These are phyloP conservation scores for Pseudorectes ferrugineus DNA, from an alignment of 2,113 vertebrate genomes.

Conservation along the genomic window DNA sequence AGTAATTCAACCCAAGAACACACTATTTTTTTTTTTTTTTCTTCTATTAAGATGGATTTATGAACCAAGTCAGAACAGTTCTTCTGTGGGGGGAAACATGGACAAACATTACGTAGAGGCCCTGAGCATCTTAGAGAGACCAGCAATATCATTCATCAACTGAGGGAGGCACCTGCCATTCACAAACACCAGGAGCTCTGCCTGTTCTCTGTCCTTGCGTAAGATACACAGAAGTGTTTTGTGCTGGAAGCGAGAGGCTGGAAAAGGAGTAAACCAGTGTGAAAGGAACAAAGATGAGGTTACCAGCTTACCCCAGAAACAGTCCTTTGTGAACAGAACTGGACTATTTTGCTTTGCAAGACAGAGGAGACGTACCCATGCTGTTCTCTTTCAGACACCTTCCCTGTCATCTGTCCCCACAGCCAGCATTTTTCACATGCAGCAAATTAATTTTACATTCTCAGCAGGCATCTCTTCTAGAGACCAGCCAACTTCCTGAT, in stretches of 20 bases:
- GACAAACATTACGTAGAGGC: background rate
- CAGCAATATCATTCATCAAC: background rate
- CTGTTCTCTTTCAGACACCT: constrained; percentile 13
- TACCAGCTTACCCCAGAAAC: background rate
- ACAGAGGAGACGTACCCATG: background rate
- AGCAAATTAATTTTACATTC: constrained; percentile 57
- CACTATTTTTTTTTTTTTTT: background rate
- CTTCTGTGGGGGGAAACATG: background rate
- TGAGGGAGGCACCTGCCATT: background rate
- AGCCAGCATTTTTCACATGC: constrained; percentile 39
- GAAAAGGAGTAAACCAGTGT: background rate
- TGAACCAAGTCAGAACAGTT: background rate
- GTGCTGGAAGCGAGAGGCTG: background rate
- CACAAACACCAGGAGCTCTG: background rate
- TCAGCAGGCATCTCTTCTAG: constrained; percentile 40
- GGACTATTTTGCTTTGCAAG: background rate
- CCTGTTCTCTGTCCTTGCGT: background rate
- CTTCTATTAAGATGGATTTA: background rate
- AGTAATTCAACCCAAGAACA: background rate
- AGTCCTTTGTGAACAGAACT: background rate
- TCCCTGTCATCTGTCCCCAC: constrained; percentile 40
- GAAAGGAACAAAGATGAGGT: background rate
- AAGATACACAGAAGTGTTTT: background rate
- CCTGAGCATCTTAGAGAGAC: background rate
- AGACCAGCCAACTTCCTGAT: constrained; percentile 49